A percentile compares a stretch with the other conserved stretches of the same genome.
Evolutionary conservation across 1,140 invertebrate genomes (phyloP).

Genomic region (Drosophila parabipectinata): DNA sequence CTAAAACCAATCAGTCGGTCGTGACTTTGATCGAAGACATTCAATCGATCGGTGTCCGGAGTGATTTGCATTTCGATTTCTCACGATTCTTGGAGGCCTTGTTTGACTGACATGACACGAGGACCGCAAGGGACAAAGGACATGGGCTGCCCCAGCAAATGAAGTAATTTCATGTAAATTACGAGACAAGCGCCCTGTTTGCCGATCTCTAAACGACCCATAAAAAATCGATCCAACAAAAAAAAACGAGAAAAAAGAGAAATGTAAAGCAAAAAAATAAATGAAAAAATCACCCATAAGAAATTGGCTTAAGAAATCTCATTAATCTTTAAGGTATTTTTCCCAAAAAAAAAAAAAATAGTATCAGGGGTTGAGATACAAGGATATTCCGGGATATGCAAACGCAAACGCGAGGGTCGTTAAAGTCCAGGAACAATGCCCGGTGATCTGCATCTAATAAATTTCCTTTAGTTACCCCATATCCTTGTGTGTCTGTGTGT

Average conservation of each 20-base stretch:
- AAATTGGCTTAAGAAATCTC: slow-evolving; percentile 63
- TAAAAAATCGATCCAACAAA: slow-evolving; percentile 60
- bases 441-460: slow-evolving; percentile 53
- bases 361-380: neutral
- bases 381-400: slow-evolving; percentile 49
- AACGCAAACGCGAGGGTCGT: slow-evolving; percentile 57
- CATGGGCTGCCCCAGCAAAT: slow-evolving; percentile 53
- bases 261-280: neutral
- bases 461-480: slow-evolving; percentile 53
- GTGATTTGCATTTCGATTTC: slow-evolving; percentile 43
- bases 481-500: no score
- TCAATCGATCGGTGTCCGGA: slow-evolving; percentile 17
- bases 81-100: slow-evolving; percentile 43
- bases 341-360: neutral
- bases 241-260: neutral
- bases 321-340: slow-evolving; percentile 75
- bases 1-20: neutral
- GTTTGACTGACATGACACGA: slow-evolving; percentile 26
- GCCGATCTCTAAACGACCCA: slow-evolving; percentile 71
- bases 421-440: slow-evolving; percentile 29
- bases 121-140: slow-evolving; percentile 13
- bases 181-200: slow-evolving; percentile 79
- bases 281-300: slow-evolving; percentile 35
- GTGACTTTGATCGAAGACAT: slow-evolving; percentile 41
- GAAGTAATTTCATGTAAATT: slow-evolving; percentile 83